phyloP scores from a whole-genome alignment of 2,888 invertebrate genomes.

The Disparrhopalites patrizii region DNA sequence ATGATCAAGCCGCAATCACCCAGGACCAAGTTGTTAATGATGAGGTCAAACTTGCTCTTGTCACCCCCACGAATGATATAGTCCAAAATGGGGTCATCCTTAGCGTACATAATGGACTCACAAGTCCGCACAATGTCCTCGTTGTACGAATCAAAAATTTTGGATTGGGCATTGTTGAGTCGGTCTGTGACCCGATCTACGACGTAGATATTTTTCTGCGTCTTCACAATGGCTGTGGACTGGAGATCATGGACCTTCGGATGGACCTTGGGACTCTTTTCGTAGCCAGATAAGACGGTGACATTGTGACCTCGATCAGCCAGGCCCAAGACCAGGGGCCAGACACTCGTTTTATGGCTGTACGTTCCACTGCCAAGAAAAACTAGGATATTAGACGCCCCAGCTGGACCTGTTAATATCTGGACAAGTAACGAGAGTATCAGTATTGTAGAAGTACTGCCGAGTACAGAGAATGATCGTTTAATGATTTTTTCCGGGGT shows the following conservation, averaged over 20 bases:
- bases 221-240: constrained; percentile 8
- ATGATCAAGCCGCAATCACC: constrained; percentile 37
- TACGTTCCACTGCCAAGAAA: constrained; percentile 14
- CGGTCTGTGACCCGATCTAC: constrained; percentile 11
- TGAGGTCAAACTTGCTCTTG: constrained; percentile 34
- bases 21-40: constrained; percentile 28
- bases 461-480: too few relatives aligned
- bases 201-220: not conserved
- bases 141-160: constrained; percentile 11
- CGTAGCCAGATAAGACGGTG: not conserved
- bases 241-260: constrained; percentile 27
- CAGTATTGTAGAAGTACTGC: too few relatives aligned
- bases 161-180: not conserved
- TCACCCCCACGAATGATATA: constrained; percentile 11
- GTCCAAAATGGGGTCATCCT: constrained; percentile 5
- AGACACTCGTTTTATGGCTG: constrained; percentile 20
- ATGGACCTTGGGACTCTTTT: not conserved
- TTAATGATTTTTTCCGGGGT: too few relatives aligned
- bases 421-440: too few relatives aligned
- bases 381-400: constrained; percentile 13
- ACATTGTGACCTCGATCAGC: constrained; percentile 22
- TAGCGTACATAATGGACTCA: not conserved
- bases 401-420: too few relatives aligned
- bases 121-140: constrained; percentile 27
- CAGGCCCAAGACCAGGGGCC: constrained; percentile 13